Evolutionary conservation across 2,888 invertebrate species (phyloP).

Genomic region (Caenorhabditis uteleia): DNA sequence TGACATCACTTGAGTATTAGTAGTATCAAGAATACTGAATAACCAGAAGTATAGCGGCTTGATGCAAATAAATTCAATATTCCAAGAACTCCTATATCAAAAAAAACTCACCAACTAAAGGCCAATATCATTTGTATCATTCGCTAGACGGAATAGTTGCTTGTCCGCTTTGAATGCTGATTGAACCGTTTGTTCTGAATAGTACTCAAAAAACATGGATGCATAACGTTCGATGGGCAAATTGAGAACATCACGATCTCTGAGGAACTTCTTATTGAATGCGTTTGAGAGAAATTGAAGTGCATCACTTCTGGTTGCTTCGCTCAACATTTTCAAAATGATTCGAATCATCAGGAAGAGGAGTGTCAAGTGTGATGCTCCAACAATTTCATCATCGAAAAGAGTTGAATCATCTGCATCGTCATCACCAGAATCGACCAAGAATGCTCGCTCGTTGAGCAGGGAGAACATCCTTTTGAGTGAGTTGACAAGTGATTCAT

Average conservation of each 20-base stretch:
- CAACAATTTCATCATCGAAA: constrained; percentile 51
- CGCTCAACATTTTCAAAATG: too few relatives aligned
- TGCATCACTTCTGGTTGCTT: constrained; percentile 32
- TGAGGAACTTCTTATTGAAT: constrained; percentile 43
- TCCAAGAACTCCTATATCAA: too few relatives aligned
- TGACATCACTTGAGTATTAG: too few relatives aligned
- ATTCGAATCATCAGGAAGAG: constrained; percentile 45
- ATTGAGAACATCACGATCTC: constrained; percentile 45
- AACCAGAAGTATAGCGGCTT: too few relatives aligned
- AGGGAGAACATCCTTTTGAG: constrained; percentile 54
- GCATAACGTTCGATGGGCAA: constrained; percentile 51
- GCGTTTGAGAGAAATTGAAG: constrained; percentile 40
- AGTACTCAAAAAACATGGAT: constrained; percentile 43
- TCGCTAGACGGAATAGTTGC: constrained; percentile 39
- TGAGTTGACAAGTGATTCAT: constrained; percentile 49
- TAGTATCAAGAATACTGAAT: too few relatives aligned
- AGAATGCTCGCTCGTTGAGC: constrained; percentile 54
- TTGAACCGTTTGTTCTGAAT: constrained; percentile 7
- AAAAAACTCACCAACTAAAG: constrained; percentile 36
- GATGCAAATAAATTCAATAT: not conserved
- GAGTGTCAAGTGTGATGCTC: constrained; percentile 49
- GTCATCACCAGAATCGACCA: constrained; percentile 56
- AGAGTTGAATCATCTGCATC: constrained; percentile 36
- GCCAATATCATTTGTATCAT: constrained; percentile 49
- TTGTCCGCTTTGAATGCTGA: constrained; percentile 16